These are phyloP conservation scores for Mionectes macconnelli DNA, from an alignment of 2,113 vertebrate species.

Conservation along the genomic window DNA sequence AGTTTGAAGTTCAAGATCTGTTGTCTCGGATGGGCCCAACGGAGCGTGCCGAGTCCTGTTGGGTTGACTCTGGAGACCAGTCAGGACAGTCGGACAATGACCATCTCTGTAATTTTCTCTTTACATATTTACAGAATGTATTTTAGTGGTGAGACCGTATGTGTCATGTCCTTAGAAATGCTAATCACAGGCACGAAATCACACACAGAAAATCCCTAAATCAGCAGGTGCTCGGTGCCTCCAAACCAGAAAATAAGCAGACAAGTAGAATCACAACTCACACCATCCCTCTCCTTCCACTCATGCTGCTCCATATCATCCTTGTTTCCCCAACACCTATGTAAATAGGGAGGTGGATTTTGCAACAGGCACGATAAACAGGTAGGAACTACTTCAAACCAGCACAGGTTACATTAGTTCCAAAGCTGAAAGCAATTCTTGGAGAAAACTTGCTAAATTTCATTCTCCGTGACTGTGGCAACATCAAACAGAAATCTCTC, in stretches of 20 bases:
- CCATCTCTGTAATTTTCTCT: constrained; percentile 47
- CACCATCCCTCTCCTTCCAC: constrained; percentile 13
- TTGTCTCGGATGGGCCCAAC: rapidly evolving
- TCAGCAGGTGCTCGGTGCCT: constrained; percentile 12
- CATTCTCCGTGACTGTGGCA: not conserved
- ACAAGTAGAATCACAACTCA: constrained; percentile 49
- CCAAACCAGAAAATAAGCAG: constrained; percentile 51
- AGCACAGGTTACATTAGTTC: not conserved
- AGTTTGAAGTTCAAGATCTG: not conserved
- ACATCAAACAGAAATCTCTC: not conserved
- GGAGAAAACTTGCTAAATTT: not conserved
- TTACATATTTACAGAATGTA: not conserved
- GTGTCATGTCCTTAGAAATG: constrained; percentile 62
- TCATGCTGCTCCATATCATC: not conserved
- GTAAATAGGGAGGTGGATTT: not conserved
- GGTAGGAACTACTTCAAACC: not conserved
- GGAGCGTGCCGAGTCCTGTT: not conserved
- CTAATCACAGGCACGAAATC: constrained; percentile 55
- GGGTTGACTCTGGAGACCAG: not conserved
- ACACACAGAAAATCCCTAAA: constrained; percentile 44
- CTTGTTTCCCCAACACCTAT: constrained; percentile 16
- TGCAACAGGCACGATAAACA: not conserved
- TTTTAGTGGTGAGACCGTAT: not conserved
- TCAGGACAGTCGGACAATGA: constrained; percentile 41
- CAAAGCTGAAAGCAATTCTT: not conserved